Conservation (phyloP, 2,113 vertebrate species). For the Chamaetylas fuelleborni region DNA sequence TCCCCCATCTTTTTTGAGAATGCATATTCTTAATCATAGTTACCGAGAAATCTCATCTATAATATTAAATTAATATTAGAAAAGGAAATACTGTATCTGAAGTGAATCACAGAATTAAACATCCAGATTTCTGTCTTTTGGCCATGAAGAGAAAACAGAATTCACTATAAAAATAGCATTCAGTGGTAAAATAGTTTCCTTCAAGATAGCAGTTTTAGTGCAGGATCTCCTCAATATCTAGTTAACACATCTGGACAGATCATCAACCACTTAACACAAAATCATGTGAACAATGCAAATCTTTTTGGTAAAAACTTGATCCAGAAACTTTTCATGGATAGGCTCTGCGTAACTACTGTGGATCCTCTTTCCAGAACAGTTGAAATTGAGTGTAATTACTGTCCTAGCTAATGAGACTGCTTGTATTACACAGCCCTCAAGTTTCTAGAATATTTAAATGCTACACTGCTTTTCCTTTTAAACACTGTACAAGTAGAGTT, state of each 20-base stretch:
- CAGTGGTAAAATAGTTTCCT: neutral
- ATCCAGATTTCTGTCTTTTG: neutral
- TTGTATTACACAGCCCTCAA: neutral
- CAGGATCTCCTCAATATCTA: neutral
- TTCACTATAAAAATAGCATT: neutral
- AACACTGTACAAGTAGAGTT: neutral
- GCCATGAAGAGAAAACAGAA: neutral
- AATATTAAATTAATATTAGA: neutral
- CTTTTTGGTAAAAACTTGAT: neutral
- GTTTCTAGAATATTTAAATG: neutral
- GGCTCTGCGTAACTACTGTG: neutral
- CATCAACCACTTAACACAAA: neutral
- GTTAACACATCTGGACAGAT: neutral
- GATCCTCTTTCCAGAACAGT: neutral
- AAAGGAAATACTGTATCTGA: neutral
- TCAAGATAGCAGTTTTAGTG: neutral
- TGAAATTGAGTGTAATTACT: neutral
- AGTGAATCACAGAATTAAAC: neutral
- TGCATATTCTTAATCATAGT: neutral
- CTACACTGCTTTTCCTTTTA: neutral
- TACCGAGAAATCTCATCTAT: neutral
- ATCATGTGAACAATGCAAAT: neutral
- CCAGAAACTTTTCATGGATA: neutral
- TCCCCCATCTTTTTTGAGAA: neutral
- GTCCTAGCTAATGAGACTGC: neutral